Conservation (phyloP, 2,797 vertebrate genomes). For the Mus minutoides region DNA sequence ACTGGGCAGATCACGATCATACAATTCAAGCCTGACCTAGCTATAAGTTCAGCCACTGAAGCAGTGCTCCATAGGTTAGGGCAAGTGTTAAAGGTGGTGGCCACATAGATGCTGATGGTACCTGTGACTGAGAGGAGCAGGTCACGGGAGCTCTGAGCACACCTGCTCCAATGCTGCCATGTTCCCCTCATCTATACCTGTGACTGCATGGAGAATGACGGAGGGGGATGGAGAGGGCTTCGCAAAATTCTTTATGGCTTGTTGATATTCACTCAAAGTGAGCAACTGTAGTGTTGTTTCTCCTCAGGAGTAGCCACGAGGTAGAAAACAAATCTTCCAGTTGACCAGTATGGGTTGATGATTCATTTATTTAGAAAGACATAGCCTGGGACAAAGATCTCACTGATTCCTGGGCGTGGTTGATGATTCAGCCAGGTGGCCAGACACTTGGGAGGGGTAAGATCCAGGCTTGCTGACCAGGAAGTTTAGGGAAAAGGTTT, state of each 20-base stretch:
- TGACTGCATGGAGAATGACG: background rate
- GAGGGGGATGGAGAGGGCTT: background rate
- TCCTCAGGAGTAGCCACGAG: background rate
- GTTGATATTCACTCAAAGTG: background rate
- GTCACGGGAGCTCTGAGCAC: no score
- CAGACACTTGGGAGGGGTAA: background rate
- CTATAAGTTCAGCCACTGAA: background rate
- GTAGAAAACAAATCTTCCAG: background rate
- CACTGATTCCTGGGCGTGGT: background rate
- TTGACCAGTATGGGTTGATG: background rate
- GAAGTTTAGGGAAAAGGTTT: background rate
- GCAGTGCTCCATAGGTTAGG: background rate
- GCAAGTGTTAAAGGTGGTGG: no score
- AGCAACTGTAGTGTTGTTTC: background rate
- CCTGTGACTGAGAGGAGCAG: background rate
- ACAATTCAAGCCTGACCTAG: background rate
- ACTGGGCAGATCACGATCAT: background rate
- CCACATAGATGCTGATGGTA: background rate
- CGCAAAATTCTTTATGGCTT: background rate
- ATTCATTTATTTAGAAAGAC: slow-evolving; percentile 1
- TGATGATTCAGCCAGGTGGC: background rate
- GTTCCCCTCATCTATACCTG: background rate
- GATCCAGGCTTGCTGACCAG: background rate
- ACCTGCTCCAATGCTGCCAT: fast-evolving
- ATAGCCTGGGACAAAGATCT: background rate